Percentiles rank a stretch among this genome's conserved stretches.
phyloP scores from a whole-genome alignment of 1,140 invertebrate genomes.

The Drosophila orena region DNA sequence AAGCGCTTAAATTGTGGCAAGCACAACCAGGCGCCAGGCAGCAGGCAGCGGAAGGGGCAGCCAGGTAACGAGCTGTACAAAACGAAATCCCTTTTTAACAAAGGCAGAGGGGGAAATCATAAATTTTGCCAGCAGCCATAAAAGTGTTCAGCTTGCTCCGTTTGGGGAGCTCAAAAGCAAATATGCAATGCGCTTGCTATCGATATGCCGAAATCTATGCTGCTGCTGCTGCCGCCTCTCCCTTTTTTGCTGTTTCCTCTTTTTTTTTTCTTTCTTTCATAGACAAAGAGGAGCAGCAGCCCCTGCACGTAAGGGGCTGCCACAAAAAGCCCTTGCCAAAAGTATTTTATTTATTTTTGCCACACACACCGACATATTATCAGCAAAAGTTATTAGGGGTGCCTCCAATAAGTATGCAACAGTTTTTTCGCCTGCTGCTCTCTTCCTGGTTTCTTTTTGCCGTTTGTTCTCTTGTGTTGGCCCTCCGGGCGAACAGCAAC shows the following conservation, averaged over 20 bases:
- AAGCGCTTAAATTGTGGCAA: slow-evolving; percentile 65
- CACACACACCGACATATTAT: slow-evolving; percentile 24
- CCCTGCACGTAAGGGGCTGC: slow-evolving; percentile 48
- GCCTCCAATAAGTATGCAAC: slow-evolving; percentile 73
- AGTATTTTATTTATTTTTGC: slow-evolving; percentile 45
- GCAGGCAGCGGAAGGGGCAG: background rate
- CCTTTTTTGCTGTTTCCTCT: slow-evolving; percentile 11
- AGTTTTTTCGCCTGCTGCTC: slow-evolving; percentile 55
- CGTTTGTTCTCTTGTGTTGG: slow-evolving; percentile 24
- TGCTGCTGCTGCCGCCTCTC: slow-evolving; percentile 7
- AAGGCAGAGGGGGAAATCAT: slow-evolving; percentile 74
- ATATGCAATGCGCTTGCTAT: slow-evolving; percentile 67
- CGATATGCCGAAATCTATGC: slow-evolving; percentile 76
- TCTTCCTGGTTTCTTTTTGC: slow-evolving; percentile 2
- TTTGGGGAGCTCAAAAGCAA: slow-evolving; percentile 49
- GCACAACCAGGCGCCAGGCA: slow-evolving; percentile 3
- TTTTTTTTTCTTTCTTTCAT: slow-evolving; percentile 20
- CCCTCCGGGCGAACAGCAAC: slow-evolving; percentile 50
- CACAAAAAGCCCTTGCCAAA: slow-evolving; percentile 20
- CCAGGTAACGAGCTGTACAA: slow-evolving; percentile 63
- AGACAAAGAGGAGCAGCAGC: slow-evolving; percentile 41
- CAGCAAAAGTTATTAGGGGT: slow-evolving; percentile 73
- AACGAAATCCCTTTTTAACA: slow-evolving; percentile 77
- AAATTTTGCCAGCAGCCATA: slow-evolving; percentile 81
- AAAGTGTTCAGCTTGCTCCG: slow-evolving; percentile 54